Base-by-base conservation (phyloP, 1,140 invertebrate species). In the Apis cerana region DNA sequence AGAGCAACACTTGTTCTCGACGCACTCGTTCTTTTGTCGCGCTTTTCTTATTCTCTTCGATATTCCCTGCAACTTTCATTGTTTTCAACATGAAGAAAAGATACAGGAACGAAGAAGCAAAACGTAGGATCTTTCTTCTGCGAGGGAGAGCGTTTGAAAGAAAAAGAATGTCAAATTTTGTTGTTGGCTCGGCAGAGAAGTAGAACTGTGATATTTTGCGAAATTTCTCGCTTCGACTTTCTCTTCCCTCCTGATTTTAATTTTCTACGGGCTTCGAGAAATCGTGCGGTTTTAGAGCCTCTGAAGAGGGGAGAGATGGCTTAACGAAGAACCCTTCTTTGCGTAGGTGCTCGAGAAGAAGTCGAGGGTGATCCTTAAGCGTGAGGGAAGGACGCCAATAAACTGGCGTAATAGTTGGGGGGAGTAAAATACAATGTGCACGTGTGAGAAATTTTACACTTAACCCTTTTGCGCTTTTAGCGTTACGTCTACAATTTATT, bases 321-420 rank as follows among this genome's bases (percentile, higher is more conserved):
- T 75, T 67, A 81, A 75, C 71, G 71, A 75, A 81, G 80, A 75
- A 54, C 80, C 72, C 80, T 81, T 59, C 70, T 75, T 72, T n/a
- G 62, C 80, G 70, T 50, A n/a, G 80, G 62, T 75, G 71, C 80
- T 81, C 48, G 54, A 81, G 43, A 81, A 75, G 54, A 17, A 80
- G 62, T 81, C 71, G 72, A 75, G 71, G 61, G 71, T 52, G 9
- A 72, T 80, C 68, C 78, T 80, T 17, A 19, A 80, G 69, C n/a
- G n/a, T 1, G 10, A 33, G 50, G 69, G 54, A 27, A 56, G 69
- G 50, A 77, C n/a, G 75, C 23, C 61, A 76, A 72, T 43, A 56
- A 74, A 74, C 56, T 64, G 15, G 27, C 50, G 61, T 80, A 54
- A 80, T 80, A 43, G 61, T 54, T 15, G 50, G 33, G 33, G 33